phyloP scores from a whole-genome alignment of 2,888 invertebrate genomes.

The Epirrita christyi region DNA sequence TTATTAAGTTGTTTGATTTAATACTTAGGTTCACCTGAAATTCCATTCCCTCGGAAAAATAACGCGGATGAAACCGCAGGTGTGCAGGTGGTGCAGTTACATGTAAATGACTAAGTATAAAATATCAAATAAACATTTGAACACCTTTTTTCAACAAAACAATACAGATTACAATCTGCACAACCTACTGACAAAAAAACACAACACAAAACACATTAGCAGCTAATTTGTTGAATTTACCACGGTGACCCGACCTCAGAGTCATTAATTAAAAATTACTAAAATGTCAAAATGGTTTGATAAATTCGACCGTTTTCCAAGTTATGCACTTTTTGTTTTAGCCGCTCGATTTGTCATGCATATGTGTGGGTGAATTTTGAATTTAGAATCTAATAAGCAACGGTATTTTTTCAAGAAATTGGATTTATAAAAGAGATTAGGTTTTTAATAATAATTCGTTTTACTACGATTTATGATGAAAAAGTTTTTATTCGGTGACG shows the following conservation, averaged over 20 bases:
- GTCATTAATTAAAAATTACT: constrained; percentile 69
- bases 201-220: constrained; percentile 67
- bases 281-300: constrained; percentile 66
- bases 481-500: too few species aligned
- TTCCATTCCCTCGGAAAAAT: too few species aligned
- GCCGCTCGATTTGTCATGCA: constrained; percentile 57
- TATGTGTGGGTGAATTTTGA: constrained; percentile 38
- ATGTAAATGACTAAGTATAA: too few species aligned
- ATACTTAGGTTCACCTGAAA: too few species aligned
- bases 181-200: constrained; percentile 55
- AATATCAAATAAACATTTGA: neutral
- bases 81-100: too few species aligned
- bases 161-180: constrained; percentile 31
- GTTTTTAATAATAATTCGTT: constrained; percentile 10
- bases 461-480: neutral
- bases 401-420: constrained; percentile 36
- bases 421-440: constrained; percentile 32
- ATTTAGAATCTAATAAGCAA: constrained; percentile 41
- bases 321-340: constrained; percentile 62
- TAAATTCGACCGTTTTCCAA: constrained; percentile 63
- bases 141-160: constrained; percentile 16
- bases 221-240: constrained; percentile 70
- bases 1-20: too few species aligned
- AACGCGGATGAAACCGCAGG: too few species aligned
- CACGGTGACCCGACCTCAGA: constrained; percentile 63